phyloP scores from a whole-genome alignment of 2,888 invertebrate species.

The Mesoligia furuncula region DNA sequence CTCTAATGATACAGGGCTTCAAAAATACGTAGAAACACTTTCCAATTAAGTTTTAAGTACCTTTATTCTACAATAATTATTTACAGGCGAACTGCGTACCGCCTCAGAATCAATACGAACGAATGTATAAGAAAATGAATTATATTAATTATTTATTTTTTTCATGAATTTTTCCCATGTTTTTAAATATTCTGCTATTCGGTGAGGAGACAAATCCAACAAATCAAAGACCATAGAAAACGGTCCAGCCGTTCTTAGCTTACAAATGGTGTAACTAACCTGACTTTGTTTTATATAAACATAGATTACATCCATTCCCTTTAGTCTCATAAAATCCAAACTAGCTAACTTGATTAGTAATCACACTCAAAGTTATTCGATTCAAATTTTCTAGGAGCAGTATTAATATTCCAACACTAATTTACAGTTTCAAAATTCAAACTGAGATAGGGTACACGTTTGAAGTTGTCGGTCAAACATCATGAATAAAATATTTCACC shows the following conservation, averaged over 20 bases:
- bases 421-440: conserved; percentile 55
- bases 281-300: not conserved
- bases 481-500: conserved; percentile 53
- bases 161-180: not conserved
- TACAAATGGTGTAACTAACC: not conserved
- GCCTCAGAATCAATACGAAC: too few species aligned
- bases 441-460: conserved; percentile 44
- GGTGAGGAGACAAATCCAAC: not conserved
- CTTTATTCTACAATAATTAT: not conserved
- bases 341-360: conserved; percentile 33
- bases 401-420: conserved; percentile 55
- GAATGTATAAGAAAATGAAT: not conserved
- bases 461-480: conserved; percentile 53
- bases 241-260: too few species aligned
- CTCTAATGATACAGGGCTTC: not conserved
- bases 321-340: conserved; percentile 29
- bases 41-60: not conserved
- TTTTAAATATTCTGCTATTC: not conserved
- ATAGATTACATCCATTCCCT: conserved; percentile 11
- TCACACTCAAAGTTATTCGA: conserved; percentile 41
- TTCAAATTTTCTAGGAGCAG: conserved; percentile 23
- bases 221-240: not conserved
- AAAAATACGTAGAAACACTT: not conserved
- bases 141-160: not conserved
- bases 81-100: not conserved